These are phyloP conservation scores for Beaufortia kweichowensis DNA, from an alignment of 2,113 vertebrate species.

Conservation along the genomic window DNA sequence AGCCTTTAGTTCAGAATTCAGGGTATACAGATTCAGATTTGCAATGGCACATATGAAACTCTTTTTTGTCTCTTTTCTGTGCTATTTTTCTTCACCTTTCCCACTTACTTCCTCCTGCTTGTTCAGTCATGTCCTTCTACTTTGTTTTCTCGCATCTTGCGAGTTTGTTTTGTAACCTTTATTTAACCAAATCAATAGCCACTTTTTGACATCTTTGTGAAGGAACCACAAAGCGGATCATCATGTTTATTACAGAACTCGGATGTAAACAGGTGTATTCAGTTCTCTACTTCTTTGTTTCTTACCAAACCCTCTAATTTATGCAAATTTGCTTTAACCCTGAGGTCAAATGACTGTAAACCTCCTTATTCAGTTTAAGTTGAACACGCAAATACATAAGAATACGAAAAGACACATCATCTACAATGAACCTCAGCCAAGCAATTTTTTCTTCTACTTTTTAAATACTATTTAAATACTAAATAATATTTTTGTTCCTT, in stretches of 20 bases:
- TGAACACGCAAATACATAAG: too few relatives aligned
- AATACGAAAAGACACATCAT: too few relatives aligned
- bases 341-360: background rate
- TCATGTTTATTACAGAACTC: background rate
- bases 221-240: too few relatives aligned
- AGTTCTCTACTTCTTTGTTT: background rate
- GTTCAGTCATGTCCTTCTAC: slow-evolving; percentile 18
- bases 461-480: too few relatives aligned
- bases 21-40: background rate
- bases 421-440: too few relatives aligned
- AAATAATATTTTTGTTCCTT: too few relatives aligned
- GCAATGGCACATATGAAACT: background rate
- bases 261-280: background rate
- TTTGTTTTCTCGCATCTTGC: background rate
- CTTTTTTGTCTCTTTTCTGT: too few relatives aligned
- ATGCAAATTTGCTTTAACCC: background rate
- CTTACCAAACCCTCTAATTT: background rate
- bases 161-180: background rate
- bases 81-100: background rate
- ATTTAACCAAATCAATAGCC: background rate
- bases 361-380: too few relatives aligned
- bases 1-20: too few relatives aligned
- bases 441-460: too few relatives aligned
- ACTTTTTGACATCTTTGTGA: background rate
- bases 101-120: background rate